phyloP scores from a whole-genome alignment of 2,797 vertebrate genomes.

The Ciconia nigra region DNA sequence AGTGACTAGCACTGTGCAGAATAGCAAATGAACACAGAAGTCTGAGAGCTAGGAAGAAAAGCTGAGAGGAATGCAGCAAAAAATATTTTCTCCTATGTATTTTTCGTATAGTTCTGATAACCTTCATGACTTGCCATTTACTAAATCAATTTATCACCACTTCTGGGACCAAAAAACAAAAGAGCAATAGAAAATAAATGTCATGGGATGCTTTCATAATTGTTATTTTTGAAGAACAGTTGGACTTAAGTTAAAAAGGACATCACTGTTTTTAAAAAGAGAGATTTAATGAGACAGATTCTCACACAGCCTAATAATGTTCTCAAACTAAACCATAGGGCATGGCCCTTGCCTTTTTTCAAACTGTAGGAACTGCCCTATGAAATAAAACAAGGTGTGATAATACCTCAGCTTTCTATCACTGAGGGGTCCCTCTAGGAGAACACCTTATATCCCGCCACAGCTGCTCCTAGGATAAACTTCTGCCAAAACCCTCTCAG shows the following conservation, averaged over 20 bases:
- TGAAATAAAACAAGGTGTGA: background rate
- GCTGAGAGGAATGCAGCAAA: constrained; percentile 31
- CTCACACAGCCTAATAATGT: background rate
- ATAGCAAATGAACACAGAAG: background rate
- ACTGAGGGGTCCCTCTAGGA: background rate
- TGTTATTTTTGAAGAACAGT: background rate
- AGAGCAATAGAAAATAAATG: background rate
- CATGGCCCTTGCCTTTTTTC: background rate
- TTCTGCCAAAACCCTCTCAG: background rate
- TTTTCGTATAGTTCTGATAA: constrained; percentile 29
- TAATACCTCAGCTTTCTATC: background rate
- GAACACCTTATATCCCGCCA: rapidly evolving
- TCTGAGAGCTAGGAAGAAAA: background rate
- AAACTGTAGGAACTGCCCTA: background rate
- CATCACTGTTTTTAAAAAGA: background rate
- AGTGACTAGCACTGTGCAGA: background rate
- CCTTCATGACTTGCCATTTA: background rate
- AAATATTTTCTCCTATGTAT: constrained; percentile 7
- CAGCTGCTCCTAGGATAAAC: background rate
- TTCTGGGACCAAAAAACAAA: background rate
- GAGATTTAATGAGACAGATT: background rate
- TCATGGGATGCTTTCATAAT: background rate
- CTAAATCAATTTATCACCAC: constrained; percentile 1
- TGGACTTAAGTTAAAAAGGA: background rate
- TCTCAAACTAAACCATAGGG: background rate